These are phyloP conservation scores for Cantharis lateralis DNA, from an alignment of 2,888 invertebrate genomes.

Conservation along the genomic window DNA sequence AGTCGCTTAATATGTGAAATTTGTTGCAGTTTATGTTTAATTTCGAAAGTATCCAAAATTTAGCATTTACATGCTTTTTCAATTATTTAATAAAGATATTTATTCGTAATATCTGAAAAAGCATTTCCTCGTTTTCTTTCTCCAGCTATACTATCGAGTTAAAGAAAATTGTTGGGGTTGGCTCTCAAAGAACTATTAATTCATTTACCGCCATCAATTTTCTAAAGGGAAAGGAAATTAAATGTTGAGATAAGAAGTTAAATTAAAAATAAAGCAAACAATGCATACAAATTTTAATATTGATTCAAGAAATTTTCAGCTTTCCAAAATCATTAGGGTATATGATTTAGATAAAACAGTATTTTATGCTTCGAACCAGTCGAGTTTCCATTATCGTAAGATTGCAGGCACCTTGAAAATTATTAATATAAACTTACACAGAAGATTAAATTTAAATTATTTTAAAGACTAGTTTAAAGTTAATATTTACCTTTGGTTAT, in stretches of 20 bases:
- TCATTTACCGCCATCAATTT: neutral
- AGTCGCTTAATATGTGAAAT: neutral
- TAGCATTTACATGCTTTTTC: neutral
- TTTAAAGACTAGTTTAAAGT: neutral
- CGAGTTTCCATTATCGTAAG: slow-evolving; percentile 14
- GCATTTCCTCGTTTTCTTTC: neutral
- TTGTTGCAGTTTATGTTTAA: neutral
- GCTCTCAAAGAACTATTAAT: neutral
- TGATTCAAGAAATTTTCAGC: neutral
- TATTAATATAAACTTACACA: slow-evolving; percentile 2
- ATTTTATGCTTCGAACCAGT: slow-evolving; percentile 1
- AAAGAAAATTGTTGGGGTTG: neutral
- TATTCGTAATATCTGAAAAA: neutral
- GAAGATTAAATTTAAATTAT: slow-evolving; percentile 6
- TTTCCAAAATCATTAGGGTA: neutral
- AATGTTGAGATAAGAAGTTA: neutral
- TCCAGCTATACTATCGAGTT: neutral
- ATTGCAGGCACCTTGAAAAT: slow-evolving; percentile 4
- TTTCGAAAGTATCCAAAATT: neutral
- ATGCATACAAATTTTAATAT: neutral
- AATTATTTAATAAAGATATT: neutral
- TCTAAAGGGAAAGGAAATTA: neutral
- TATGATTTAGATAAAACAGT: neutral
- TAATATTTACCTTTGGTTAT: neutral
- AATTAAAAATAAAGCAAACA: neutral